Evolutionary conservation across 2,888 invertebrate species (phyloP).

Genomic region (Gasteruption jaculator): DNA sequence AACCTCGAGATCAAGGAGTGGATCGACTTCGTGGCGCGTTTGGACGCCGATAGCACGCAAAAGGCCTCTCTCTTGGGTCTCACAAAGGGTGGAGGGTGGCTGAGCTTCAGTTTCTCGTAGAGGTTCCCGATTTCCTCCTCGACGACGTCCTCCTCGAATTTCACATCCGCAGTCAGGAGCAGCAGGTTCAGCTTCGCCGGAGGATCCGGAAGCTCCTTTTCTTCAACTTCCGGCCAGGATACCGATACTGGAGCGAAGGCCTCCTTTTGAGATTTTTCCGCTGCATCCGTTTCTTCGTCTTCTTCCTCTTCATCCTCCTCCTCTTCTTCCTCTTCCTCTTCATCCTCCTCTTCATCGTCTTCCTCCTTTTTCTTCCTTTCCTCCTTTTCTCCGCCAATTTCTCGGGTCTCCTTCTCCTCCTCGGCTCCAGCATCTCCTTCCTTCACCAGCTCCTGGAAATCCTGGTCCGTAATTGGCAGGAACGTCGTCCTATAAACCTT

Average conservation of each 20-base stretch:
- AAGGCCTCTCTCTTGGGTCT: slow-evolving; percentile 36
- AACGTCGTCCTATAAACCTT: slow-evolving; percentile 37
- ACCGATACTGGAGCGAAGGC: too few species aligned
- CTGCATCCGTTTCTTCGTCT: slow-evolving; percentile 13
- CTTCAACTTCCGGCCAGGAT: slow-evolving; percentile 27
- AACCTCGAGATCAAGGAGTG: slow-evolving; percentile 45
- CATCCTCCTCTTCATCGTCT: slow-evolving; percentile 19
- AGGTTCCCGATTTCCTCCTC: slow-evolving; percentile 12
- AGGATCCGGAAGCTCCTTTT: slow-evolving; percentile 34
- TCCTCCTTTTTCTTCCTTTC: too few species aligned
- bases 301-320: slow-evolving; percentile 14
- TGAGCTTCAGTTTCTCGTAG: slow-evolving; percentile 36
- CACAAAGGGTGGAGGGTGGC: slow-evolving; percentile 41
- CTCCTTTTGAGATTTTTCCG: slow-evolving; percentile 8
- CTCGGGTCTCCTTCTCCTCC: slow-evolving; percentile 14
- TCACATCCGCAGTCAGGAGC: slow-evolving; percentile 38
- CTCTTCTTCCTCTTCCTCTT: slow-evolving; percentile 19
- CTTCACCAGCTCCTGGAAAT: slow-evolving; percentile 24
- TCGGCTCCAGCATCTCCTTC: slow-evolving; percentile 7
- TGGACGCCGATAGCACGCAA: slow-evolving; percentile 37
- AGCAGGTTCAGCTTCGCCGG: slow-evolving; percentile 40
- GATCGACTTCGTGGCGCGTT: slow-evolving; percentile 40
- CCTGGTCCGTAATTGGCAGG: slow-evolving; percentile 40
- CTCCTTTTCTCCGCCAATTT: slow-evolving; percentile 7
- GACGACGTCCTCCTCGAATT: slow-evolving; percentile 25